phyloP scores from a whole-genome alignment of 2,113 vertebrate genomes.

The Falco punctatus region DNA sequence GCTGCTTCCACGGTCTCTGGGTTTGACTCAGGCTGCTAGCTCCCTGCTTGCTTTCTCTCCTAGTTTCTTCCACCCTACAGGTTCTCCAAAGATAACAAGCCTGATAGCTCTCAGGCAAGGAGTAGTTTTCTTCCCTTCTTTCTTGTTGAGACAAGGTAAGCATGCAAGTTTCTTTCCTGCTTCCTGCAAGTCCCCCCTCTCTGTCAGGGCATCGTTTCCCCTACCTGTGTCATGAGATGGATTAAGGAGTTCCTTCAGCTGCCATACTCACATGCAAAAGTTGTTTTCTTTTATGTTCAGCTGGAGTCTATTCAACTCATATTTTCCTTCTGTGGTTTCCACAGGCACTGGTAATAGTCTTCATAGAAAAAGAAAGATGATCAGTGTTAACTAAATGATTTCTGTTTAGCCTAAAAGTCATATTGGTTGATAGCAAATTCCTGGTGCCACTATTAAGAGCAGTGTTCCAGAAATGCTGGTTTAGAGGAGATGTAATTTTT shows the following conservation, averaged over 20 bases:
- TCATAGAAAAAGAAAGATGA: neutral
- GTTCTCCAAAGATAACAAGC: neutral
- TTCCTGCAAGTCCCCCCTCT: neutral
- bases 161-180: neutral
- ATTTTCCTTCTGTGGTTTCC: neutral
- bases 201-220: neutral
- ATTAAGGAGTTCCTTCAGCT: neutral
- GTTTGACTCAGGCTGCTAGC: neutral
- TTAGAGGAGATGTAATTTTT: neutral
- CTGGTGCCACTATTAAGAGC: neutral
- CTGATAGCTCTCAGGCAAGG: neutral
- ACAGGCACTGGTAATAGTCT: neutral
- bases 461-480: neutral
- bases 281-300: neutral
- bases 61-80: neutral
- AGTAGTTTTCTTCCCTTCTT: slow-evolving; percentile 9
- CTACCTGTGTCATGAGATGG: neutral
- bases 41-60: neutral
- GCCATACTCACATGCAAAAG: neutral
- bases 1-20: neutral
- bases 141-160: slow-evolving; percentile 38
- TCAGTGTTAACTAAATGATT: neutral
- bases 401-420: neutral
- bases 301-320: neutral
- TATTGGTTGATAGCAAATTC: neutral